phyloP scores from a whole-genome alignment of 2,888 invertebrate species.

The Stenoptilia bipunctidactyla region DNA sequence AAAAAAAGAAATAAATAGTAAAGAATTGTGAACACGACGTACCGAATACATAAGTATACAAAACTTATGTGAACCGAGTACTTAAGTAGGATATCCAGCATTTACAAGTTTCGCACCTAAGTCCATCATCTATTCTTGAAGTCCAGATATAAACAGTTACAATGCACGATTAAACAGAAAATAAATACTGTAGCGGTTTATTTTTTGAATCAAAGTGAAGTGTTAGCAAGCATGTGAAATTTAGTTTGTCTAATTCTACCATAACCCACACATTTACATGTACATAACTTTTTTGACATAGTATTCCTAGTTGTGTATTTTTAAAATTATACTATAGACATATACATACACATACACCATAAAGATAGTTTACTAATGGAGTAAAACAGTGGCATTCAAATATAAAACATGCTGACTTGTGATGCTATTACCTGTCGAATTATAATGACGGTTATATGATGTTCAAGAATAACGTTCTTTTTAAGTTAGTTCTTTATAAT shows the following conservation, averaged over 20 bases:
- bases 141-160: slow-evolving; percentile 52
- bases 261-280: slow-evolving; percentile 6
- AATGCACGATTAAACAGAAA: slow-evolving; percentile 33
- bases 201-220: slow-evolving; percentile 24
- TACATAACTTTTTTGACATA: too few species aligned
- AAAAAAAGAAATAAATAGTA: background rate
- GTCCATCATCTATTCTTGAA: slow-evolving; percentile 69
- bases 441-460: too few species aligned
- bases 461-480: too few species aligned
- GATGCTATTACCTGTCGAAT: too few species aligned
- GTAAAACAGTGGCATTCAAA: too few species aligned
- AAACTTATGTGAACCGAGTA: too few species aligned
- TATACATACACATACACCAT: slow-evolving; percentile 24
- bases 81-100: slow-evolving; percentile 36
- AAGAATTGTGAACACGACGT: slow-evolving; percentile 21
- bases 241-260: slow-evolving; percentile 6
- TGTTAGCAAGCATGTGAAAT: slow-evolving; percentile 56
- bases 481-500: too few species aligned
- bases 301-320: background rate
- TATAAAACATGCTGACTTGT: too few species aligned
- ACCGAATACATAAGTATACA: too few species aligned
- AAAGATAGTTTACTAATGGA: slow-evolving; percentile 1
- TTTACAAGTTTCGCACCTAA: slow-evolving; percentile 62
- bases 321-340: slow-evolving; percentile 3
- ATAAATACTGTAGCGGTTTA: slow-evolving; percentile 24